phyloP scores from a whole-genome alignment of 1,140 invertebrate genomes.

The Drosophila kohkoa region DNA sequence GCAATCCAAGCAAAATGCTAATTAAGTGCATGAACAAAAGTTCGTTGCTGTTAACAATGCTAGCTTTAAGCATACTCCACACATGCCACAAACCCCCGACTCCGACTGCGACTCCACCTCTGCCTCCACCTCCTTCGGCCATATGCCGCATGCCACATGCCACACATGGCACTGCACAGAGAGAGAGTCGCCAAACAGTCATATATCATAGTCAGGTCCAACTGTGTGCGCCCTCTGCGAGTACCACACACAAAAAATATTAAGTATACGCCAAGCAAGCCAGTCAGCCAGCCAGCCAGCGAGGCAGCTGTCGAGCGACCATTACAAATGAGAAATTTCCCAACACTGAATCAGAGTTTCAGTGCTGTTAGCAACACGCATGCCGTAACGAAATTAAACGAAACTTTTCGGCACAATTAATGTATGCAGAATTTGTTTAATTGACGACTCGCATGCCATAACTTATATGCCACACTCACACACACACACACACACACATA shows the following conservation, averaged over 20 bases:
- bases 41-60: slow-evolving; percentile 33
- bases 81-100: slow-evolving; percentile 8
- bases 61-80: slow-evolving; percentile 28
- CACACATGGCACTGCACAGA: slow-evolving; percentile 33
- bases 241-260: slow-evolving; percentile 41
- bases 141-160: slow-evolving; percentile 25
- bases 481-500: background rate
- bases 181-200: slow-evolving; percentile 49
- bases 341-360: slow-evolving; percentile 35
- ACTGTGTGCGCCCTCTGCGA: slow-evolving; percentile 33
- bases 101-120: background rate
- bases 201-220: slow-evolving; percentile 80
- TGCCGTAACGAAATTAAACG: slow-evolving; percentile 25
- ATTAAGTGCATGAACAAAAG: slow-evolving; percentile 70
- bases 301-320: slow-evolving; percentile 32
- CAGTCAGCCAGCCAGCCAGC: slow-evolving; percentile 2
- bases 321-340: slow-evolving; percentile 52
- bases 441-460: slow-evolving; percentile 77
- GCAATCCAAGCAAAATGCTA: slow-evolving; percentile 74
- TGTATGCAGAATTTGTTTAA: slow-evolving; percentile 79
- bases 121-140: background rate
- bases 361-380: slow-evolving; percentile 49
- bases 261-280: slow-evolving; percentile 52
- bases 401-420: slow-evolving; percentile 76
- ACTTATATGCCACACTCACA: slow-evolving; percentile 25